These are phyloP conservation scores for Porites rus DNA, from an alignment of 92 coral and sea anemone species.

Conservation along the genomic window DNA sequence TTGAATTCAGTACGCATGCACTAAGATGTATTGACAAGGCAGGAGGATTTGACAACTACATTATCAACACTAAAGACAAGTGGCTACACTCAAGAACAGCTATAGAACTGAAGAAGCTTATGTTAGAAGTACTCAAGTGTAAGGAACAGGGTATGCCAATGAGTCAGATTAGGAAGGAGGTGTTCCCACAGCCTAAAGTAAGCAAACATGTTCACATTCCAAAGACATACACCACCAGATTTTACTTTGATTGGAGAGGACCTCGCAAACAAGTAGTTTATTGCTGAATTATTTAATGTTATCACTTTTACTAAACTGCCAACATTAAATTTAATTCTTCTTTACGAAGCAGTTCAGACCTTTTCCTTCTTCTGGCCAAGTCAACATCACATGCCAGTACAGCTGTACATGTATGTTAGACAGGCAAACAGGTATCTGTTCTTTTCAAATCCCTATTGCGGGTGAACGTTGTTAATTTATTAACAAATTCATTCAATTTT, in stretches of 20 bases:
- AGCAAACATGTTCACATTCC: slow-evolving; percentile 84
- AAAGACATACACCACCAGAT: slow-evolving; percentile 79
- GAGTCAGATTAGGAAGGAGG: slow-evolving; percentile 80
- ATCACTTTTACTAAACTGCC: not conserved
- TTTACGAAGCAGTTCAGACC: not conserved
- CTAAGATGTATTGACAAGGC: slow-evolving; percentile 97
- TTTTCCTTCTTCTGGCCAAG: not conserved
- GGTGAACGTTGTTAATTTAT: no score
- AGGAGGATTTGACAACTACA: slow-evolving; percentile 98
- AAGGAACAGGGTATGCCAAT: slow-evolving; percentile 85
- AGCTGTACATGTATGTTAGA: no score
- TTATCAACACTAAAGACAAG: slow-evolving; percentile 83
- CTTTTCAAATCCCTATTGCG: no score
- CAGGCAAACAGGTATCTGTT: no score
- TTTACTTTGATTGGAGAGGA: slow-evolving; percentile 96
- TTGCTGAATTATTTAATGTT: slow-evolving; percentile 47
- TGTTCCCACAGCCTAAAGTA: slow-evolving; percentile 83
- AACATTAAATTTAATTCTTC: not conserved
- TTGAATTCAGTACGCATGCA: slow-evolving; percentile 92
- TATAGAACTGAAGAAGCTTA: slow-evolving; percentile 82
- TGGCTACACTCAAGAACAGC: slow-evolving; percentile 86
- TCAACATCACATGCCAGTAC: no score
- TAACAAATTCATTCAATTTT: no score
- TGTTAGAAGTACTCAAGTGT: slow-evolving; percentile 74
- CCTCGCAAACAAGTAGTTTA: slow-evolving; percentile 91